Evolutionary conservation across 2,888 invertebrate species (phyloP).

Genomic region (Drosophila macrospina): DNA sequence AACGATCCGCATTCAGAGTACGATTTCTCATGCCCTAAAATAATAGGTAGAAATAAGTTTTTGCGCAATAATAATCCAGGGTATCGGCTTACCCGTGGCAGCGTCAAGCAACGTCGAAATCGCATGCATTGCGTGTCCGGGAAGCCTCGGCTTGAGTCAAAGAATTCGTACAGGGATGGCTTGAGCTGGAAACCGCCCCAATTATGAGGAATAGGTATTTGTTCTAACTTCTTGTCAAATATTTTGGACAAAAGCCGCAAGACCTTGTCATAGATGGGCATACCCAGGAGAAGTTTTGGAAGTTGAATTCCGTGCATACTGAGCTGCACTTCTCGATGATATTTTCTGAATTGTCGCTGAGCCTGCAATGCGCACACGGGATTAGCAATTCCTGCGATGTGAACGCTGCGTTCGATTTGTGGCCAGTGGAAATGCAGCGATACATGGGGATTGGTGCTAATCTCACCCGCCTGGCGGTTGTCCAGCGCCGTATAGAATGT

Average conservation of each 20-base stretch:
- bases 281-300: neutral
- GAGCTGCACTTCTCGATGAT: slow-evolving; percentile 94
- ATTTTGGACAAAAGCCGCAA: slow-evolving; percentile 8
- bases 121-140: slow-evolving; percentile 35
- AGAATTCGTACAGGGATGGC: slow-evolving; percentile 95
- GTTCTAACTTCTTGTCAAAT: slow-evolving; percentile 86
- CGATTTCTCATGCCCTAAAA: slow-evolving; percentile 44
- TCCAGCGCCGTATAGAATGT: slow-evolving; percentile 96
- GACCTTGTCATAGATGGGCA: slow-evolving; percentile 7
- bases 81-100: slow-evolving; percentile 47
- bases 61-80: neutral
- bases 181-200: slow-evolving; percentile 96
- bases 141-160: slow-evolving; percentile 80
- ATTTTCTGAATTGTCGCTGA: slow-evolving; percentile 91
- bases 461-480: slow-evolving; percentile 95
- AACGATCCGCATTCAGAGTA: slow-evolving; percentile 30
- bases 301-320: slow-evolving; percentile 32
- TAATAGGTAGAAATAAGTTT: neutral
- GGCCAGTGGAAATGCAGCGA: slow-evolving; percentile 97
- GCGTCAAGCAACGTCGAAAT: slow-evolving; percentile 55
- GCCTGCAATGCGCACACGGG: slow-evolving; percentile 91
- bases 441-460: slow-evolving; percentile 93
- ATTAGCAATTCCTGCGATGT: slow-evolving; percentile 93
- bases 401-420: slow-evolving; percentile 90
- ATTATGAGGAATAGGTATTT: slow-evolving; percentile 88